Conservation (phyloP, 2,888 invertebrate species). For the Drosophila peninsularis region DNA sequence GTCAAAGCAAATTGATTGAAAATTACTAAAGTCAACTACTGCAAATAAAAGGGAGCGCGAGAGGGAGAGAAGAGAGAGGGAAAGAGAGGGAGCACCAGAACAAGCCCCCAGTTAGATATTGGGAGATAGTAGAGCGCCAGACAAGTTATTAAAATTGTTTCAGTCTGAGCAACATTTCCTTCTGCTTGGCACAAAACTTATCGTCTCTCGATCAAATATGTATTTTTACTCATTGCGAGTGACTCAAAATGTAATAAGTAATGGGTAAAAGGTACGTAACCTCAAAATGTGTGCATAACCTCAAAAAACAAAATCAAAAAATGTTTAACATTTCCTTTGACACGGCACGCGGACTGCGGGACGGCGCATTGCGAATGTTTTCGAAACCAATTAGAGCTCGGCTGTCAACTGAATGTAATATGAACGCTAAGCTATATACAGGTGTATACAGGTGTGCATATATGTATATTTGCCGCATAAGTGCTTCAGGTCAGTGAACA, state of each 20-base stretch:
- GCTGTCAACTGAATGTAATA: slow-evolving; percentile 59
- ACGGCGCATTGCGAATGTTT: slow-evolving; percentile 42
- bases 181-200: neutral
- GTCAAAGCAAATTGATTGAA: slow-evolving; percentile 35
- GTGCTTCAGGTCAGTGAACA: slow-evolving; percentile 19
- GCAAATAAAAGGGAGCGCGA: neutral
- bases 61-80: neutral
- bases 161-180: neutral
- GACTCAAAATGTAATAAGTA: slow-evolving; percentile 11
- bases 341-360: slow-evolving; percentile 5
- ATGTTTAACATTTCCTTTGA: slow-evolving; percentile 25
- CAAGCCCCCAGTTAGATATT: slow-evolving; percentile 1
- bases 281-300: slow-evolving; percentile 3
- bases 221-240: slow-evolving; percentile 2
- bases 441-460: slow-evolving; percentile 13
- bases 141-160: slow-evolving; percentile 1
- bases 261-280: slow-evolving; percentile 5
- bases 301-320: neutral
- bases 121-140: slow-evolving; percentile 14
- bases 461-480: slow-evolving; percentile 13
- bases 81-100: neutral
- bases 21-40: slow-evolving; percentile 1
- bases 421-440: slow-evolving; percentile 2
- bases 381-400: slow-evolving; percentile 63
- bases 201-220: slow-evolving; percentile 10